phyloP scores from a whole-genome alignment of 2,113 vertebrate species.

The Prolemur simus region DNA sequence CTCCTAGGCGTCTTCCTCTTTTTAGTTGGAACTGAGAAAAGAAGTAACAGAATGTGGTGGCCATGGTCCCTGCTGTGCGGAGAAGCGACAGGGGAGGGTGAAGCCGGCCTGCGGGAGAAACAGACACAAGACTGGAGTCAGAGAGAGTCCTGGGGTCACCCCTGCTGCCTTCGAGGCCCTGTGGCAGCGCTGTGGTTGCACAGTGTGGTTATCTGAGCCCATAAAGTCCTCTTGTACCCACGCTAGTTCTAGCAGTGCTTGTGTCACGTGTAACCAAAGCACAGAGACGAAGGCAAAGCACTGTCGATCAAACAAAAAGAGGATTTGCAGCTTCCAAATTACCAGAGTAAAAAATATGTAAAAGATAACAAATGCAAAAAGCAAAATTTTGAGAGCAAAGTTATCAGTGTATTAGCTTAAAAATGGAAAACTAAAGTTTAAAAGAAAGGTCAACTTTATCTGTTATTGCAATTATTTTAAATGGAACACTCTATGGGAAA shows the following conservation, averaged over 20 bases:
- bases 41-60: neutral
- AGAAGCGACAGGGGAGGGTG: neutral
- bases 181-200: neutral
- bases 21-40: neutral
- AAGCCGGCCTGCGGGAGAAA: neutral
- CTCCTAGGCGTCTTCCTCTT: neutral
- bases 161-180: fast-evolving
- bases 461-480: neutral
- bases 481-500: neutral
- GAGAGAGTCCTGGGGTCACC: neutral
- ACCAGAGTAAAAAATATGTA: neutral
- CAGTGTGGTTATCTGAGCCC: no score
- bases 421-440: neutral
- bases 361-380: neutral
- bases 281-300: neutral
- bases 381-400: neutral
- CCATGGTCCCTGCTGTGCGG: fast-evolving
- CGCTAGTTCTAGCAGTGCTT: neutral
- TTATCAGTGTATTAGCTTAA: neutral
- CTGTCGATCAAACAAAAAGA: no score
- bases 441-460: neutral
- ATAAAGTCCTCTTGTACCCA: no score
- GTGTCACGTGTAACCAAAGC: neutral
- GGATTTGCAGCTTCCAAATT: neutral
- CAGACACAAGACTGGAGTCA: fast-evolving